Percentiles rank a stretch among this genome's conserved stretches.
phyloP scores from a whole-genome alignment of 2,888 invertebrate species.

The Zele albiditarsus region DNA sequence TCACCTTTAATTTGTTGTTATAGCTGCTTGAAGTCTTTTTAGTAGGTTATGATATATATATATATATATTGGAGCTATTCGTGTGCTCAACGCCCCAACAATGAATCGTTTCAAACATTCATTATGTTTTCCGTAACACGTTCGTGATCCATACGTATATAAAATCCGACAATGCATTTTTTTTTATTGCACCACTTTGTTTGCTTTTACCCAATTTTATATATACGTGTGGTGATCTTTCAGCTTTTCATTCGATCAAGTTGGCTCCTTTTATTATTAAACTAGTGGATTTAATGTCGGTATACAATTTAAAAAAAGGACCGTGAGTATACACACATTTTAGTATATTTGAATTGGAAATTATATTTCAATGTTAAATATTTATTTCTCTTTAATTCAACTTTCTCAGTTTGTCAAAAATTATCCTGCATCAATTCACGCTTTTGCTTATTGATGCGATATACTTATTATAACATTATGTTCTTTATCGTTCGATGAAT shows the following conservation, averaged over 20 bases:
- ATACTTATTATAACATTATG: constrained; percentile 46
- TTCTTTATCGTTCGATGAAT: constrained; percentile 59
- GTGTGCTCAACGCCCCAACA: constrained; percentile 44
- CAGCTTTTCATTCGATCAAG: not conserved
- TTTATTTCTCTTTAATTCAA: not conserved
- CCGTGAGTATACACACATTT: constrained; percentile 7
- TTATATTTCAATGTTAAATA: not conserved
- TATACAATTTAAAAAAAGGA: not conserved
- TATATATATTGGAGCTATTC: constrained; percentile 53
- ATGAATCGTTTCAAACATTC: constrained; percentile 66
- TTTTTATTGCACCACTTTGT: constrained; percentile 50
- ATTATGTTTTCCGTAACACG: constrained; percentile 70
- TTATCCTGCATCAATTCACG: constrained; percentile 65
- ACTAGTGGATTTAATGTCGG: not conserved
- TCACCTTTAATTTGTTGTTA: constrained; percentile 69
- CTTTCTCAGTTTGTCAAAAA: constrained; percentile 18
- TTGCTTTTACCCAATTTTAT: constrained; percentile 30
- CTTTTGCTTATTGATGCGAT: constrained; percentile 57
- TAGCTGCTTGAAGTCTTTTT: constrained; percentile 66
- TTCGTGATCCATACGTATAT: constrained; percentile 38
- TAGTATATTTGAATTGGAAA: not conserved
- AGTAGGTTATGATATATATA: constrained; percentile 38
- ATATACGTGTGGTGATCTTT: constrained; percentile 1
- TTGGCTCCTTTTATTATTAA: not conserved
- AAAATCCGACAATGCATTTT: constrained; percentile 29